These are phyloP conservation scores for Sogatella furcifera DNA, from an alignment of 1,140 invertebrate species.

Conservation along the genomic window DNA sequence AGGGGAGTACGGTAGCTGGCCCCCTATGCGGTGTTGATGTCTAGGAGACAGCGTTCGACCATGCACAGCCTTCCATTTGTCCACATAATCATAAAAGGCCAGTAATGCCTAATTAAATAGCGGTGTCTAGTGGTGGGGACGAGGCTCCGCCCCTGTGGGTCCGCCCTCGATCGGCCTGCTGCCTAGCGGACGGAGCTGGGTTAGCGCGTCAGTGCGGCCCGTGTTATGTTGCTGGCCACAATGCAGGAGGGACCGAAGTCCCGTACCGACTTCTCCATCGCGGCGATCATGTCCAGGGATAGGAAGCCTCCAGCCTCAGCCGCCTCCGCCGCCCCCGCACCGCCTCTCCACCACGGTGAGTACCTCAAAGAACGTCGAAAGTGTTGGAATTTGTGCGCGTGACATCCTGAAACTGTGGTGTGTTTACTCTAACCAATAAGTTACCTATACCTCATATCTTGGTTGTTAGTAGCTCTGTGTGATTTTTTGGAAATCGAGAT, in stretches of 20 bases:
- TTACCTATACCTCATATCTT: too few species aligned
- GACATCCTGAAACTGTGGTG: too few species aligned
- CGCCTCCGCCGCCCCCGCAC: background rate
- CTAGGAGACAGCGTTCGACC: background rate
- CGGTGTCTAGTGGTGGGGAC: background rate
- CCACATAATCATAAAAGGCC: background rate
- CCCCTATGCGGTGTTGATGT: background rate
- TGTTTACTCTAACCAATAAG: too few species aligned
- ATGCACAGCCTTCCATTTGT: background rate
- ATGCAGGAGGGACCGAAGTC: background rate
- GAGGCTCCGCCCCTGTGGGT: background rate
- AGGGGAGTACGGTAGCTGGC: background rate
- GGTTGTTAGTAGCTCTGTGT: too few species aligned
- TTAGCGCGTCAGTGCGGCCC: background rate
- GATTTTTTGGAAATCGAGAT: too few species aligned
- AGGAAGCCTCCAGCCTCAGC: background rate
- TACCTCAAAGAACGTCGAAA: too few species aligned
- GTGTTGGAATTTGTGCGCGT: too few species aligned
- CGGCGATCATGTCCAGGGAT: conserved; percentile 1
- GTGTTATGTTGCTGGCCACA: background rate
- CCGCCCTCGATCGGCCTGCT: background rate
- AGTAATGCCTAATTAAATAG: conserved; percentile 2
- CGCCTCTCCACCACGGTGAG: too few species aligned
- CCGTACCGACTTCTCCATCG: conserved; percentile 1
- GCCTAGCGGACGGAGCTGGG: background rate